Percentiles rank a stretch among this genome's conserved stretches.
These are phyloP conservation scores for Pseudomyrmex sp. DNA, from an alignment of 1,140 invertebrate genomes.

Conservation along the genomic window DNA sequence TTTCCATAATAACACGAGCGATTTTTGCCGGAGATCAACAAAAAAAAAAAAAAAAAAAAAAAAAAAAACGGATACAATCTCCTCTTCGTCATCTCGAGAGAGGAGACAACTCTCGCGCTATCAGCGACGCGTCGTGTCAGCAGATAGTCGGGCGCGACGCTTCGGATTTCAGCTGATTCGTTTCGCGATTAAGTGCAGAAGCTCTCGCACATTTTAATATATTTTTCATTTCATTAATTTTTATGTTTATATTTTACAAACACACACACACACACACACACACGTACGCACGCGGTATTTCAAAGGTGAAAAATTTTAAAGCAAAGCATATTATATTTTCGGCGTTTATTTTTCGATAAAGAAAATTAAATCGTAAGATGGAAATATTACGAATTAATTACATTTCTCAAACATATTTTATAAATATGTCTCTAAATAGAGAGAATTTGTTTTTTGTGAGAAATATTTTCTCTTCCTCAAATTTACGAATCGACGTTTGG, in stretches of 20 bases:
- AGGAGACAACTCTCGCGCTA: conserved; percentile 56
- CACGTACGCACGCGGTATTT: no score
- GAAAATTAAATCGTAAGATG: no score
- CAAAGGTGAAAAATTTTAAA: no score
- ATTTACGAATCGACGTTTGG: no score
- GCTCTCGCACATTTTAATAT: conserved; percentile 35
- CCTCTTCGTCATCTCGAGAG: conserved; percentile 40
- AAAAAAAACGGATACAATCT: conserved; percentile 38
- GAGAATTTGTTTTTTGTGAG: no score
- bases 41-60: not conserved
- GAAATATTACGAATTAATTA: no score
- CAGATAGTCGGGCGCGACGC: conserved; percentile 61
- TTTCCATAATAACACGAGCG: not conserved
- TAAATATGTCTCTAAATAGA: no score
- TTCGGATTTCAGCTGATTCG: conserved; percentile 65
- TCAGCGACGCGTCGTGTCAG: conserved; percentile 67
- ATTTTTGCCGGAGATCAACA: conserved; percentile 24
- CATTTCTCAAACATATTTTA: no score
- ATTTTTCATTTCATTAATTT: conserved; percentile 10
- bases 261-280: no score
- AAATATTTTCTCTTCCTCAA: no score
- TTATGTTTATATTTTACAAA: not conserved
- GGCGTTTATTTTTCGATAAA: no score
- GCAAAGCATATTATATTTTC: no score
- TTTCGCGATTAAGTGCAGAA: conserved; percentile 59